A percentile compares a stretch with the other conserved stretches of the same genome.
Conservation (phyloP, 1,140 invertebrate genomes). For the Lutraria rhynchaena region DNA sequence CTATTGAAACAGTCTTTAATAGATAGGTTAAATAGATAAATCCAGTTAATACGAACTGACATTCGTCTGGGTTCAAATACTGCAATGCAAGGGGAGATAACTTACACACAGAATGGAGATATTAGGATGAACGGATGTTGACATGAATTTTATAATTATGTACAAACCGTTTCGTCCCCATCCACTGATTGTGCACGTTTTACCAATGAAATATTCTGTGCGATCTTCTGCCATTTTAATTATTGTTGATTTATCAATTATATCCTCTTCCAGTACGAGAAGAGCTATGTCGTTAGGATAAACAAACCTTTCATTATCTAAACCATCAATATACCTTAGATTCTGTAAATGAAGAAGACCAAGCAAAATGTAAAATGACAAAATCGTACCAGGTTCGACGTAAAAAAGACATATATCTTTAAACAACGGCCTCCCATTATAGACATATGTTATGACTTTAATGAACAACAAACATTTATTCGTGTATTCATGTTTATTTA, state of each 20-base stretch:
- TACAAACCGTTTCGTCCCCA: conserved; percentile 44
- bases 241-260: conserved; percentile 4
- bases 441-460: no score
- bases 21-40: neutral
- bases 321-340: no score
- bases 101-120: neutral
- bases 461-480: no score
- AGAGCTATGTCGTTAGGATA: conserved; percentile 51
- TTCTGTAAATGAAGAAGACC: no score
- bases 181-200: conserved; percentile 37
- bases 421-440: no score
- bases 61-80: neutral
- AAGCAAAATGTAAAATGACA: no score
- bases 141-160: neutral
- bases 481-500: no score
- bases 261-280: neutral
- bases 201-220: neutral
- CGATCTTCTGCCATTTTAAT: conserved; percentile 8
- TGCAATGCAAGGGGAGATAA: neutral
- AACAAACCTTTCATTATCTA: no score
- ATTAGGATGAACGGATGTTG: neutral
- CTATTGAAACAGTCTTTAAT: no score
- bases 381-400: no score
- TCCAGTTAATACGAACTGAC: neutral
- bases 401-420: no score